Base-by-base conservation (phyloP, 2,797 vertebrate genomes). In the Acipenser ruthenus region DNA sequence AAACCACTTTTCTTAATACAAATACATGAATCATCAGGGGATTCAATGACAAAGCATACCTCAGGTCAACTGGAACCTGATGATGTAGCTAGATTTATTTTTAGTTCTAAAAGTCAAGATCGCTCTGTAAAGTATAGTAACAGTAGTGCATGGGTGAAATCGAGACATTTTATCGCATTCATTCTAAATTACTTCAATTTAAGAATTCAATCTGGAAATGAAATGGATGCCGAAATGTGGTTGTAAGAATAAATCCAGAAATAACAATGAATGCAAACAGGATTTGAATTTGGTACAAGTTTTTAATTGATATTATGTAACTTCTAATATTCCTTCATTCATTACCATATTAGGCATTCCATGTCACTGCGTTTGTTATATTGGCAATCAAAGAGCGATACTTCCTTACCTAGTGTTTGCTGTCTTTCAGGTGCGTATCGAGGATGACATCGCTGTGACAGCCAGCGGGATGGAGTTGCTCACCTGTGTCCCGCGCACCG, bases 401-500 rank as follows among this genome's bases (percentile, higher is more conserved):
- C 55, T 13, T 12, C 55, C 11, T n/a, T n/a, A n/a, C 9, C 6
- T 13, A 7, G 11, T n/a, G 3, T 63, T 2, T 49, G 9, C 18
- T 58, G 66, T 62, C 62, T 15, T 58, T 3, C 80, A 98, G 96
- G 96, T 98, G 67, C 93, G 96, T 4, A 96, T 99, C 0, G 96
- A 99, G 77, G 95, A 98, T 0, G 89, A 98, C 71, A 89, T 98
- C 0, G 94, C 77, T 0, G 95, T 99, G 78, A 96, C 94, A 0
- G 82, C 87, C 4, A 68, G 49, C 0, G 94, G 96, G 0, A 73
- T 93, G 48, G 95, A 99, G 83, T 86, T 99, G 80, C 88, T 99
- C 72, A 99, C 96, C 10, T 97, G 95, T 0, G 95, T 99, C 58
- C 96, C 96, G 1, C 93, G 95, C 47, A 95, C 93, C 0, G 93